Conservation (phyloP, 2,797 vertebrate species). For the Vireo griseus region DNA sequence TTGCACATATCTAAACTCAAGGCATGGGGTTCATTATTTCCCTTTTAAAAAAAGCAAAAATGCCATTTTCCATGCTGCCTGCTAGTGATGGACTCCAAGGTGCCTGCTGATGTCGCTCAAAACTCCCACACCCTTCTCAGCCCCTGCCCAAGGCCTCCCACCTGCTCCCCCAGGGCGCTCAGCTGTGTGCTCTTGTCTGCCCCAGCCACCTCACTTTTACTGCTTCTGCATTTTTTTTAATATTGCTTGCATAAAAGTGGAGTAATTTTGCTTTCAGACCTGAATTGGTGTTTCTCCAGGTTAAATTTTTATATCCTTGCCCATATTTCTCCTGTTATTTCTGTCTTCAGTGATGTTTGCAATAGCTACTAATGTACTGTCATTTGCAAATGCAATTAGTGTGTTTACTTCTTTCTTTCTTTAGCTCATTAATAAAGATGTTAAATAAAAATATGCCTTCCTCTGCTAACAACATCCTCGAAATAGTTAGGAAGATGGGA, state of each 20-base stretch:
- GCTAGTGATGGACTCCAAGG: rapidly evolving
- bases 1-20: neutral
- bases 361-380: slow-evolving; percentile 67
- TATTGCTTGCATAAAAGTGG: neutral
- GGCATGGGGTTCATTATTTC: neutral
- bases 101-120: neutral
- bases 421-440: slow-evolving; percentile 71
- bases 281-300: neutral
- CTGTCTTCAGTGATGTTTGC: slow-evolving; percentile 49
- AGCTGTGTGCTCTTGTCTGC: too few species aligned
- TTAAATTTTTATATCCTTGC: slow-evolving; percentile 7
- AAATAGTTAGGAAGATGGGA: slow-evolving; percentile 54
- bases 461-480: slow-evolving; percentile 63
- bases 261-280: neutral
- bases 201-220: neutral
- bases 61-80: rapidly evolving
- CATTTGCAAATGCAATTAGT: slow-evolving; percentile 70
- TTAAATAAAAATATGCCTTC: slow-evolving; percentile 69
- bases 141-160: neutral
- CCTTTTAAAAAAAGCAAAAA: neutral
- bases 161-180: too few species aligned
- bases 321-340: slow-evolving; percentile 35
- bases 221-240: neutral
- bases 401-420: slow-evolving; percentile 62
- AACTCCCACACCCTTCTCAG: neutral